Evolutionary conservation across 2,797 vertebrate species (phyloP).

Genomic region (Tamandua tetradactyla): DNA sequence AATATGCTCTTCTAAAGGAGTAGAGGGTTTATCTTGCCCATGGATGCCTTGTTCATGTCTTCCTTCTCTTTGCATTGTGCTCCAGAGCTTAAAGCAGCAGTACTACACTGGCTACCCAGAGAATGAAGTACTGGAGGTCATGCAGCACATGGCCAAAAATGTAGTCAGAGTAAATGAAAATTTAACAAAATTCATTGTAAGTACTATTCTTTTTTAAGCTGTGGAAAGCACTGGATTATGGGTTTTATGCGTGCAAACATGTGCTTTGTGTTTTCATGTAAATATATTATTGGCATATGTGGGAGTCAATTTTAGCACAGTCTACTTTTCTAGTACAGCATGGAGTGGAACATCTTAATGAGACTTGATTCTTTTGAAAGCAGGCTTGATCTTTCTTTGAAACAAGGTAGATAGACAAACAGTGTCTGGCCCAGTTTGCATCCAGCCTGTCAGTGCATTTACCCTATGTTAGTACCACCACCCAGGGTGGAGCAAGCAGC

Average conservation of each 20-base stretch:
- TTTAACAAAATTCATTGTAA: conserved; percentile 85
- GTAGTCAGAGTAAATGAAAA: conserved; percentile 85
- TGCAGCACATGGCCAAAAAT: conserved; percentile 89
- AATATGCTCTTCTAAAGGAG: background rate
- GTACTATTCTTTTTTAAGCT: conserved; percentile 52
- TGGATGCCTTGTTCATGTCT: background rate
- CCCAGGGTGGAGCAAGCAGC: background rate
- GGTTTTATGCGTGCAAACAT: background rate
- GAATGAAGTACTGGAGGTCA: conserved; percentile 77
- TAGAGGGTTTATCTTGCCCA: background rate
- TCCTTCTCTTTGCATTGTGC: background rate
- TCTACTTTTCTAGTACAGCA: background rate
- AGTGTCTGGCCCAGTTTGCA: background rate
- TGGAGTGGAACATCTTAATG: background rate
- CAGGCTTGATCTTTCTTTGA: background rate
- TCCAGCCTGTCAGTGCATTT: background rate
- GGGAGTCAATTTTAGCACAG: background rate
- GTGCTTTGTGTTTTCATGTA: background rate
- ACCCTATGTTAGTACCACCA: accelerated
- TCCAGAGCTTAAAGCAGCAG: conserved; percentile 84
- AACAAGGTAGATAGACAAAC: background rate
- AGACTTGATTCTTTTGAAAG: background rate
- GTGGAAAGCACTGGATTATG: background rate
- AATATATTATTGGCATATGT: background rate
- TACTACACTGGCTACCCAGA: conserved; percentile 87